These are phyloP conservation scores for Chloropsis cyanopogon DNA, from an alignment of 2,113 vertebrate genomes.

Conservation along the genomic window DNA sequence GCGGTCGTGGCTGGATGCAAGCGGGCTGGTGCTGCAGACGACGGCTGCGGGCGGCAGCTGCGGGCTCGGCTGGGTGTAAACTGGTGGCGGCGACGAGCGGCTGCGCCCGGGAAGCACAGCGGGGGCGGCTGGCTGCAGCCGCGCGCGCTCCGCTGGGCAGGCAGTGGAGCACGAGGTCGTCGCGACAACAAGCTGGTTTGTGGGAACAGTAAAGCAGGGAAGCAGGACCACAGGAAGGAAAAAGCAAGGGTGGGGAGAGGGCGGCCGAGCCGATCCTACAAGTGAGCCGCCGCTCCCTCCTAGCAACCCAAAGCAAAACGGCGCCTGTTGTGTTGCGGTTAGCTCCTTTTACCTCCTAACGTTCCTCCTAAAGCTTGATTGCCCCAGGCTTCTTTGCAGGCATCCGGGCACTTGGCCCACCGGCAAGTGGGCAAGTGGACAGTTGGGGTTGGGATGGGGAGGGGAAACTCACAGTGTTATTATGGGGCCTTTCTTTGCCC, in stretches of 20 bases:
- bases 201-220: neutral
- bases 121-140: neutral
- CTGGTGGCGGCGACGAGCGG: neutral
- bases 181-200: too few species aligned
- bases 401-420: neutral
- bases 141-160: accelerated
- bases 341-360: too few species aligned
- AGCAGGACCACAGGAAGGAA: neutral
- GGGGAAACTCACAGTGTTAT: neutral
- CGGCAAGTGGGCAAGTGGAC: neutral
- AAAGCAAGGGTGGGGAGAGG: too few species aligned
- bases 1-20: too few species aligned
- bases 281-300: too few species aligned
- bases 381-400: neutral
- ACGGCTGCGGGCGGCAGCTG: accelerated
- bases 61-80: too few species aligned
- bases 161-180: neutral
- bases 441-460: neutral
- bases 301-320: too few species aligned
- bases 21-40: accelerated
- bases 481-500: too few species aligned
- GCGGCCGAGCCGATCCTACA: neutral
- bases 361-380: neutral
- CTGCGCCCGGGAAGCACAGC: neutral
- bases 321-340: too few species aligned